Conservation (phyloP, 2,797 vertebrate species). For the Mastacembelus armatus region DNA sequence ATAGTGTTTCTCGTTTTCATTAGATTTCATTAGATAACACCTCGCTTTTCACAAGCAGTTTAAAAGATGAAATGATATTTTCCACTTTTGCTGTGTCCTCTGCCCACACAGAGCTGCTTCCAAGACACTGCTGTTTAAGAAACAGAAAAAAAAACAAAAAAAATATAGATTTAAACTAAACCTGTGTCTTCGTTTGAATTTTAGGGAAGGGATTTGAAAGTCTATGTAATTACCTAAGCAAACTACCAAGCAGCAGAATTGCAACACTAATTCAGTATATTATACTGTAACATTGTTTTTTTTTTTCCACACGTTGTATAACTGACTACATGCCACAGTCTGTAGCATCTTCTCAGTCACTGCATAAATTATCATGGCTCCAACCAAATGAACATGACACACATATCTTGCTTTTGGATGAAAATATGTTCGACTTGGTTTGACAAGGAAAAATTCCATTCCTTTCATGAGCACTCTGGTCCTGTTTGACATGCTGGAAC, state of each 20-base stretch:
- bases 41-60: conserved; percentile 64
- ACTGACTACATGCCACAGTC: conserved; percentile 47
- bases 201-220: conserved; percentile 14
- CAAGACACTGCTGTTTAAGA: conserved; percentile 29
- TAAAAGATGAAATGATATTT: conserved; percentile 70
- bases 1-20: conserved; percentile 78
- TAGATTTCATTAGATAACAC: conserved; percentile 78
- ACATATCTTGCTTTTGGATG: conserved; percentile 12
- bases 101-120: conserved; percentile 54
- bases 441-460: conserved; percentile 31
- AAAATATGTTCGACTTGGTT: conserved; percentile 45
- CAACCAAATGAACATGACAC: conserved; percentile 37
- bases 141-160: conserved; percentile 2
- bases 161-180: conserved; percentile 2
- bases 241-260: conserved; percentile 12
- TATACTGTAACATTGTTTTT: conserved; percentile 16
- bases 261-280: conserved; percentile 18
- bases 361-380: conserved; percentile 61
- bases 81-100: conserved; percentile 61
- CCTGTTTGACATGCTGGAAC: conserved; percentile 10
- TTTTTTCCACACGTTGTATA: conserved; percentile 37
- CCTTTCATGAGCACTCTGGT: conserved; percentile 13
- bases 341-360: conserved; percentile 54
- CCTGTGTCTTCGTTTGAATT: conserved; percentile 9
- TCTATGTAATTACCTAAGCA: background rate